Base-by-base conservation (phyloP, 1,140 invertebrate genomes). In the Metopolophium dirhodum region DNA sequence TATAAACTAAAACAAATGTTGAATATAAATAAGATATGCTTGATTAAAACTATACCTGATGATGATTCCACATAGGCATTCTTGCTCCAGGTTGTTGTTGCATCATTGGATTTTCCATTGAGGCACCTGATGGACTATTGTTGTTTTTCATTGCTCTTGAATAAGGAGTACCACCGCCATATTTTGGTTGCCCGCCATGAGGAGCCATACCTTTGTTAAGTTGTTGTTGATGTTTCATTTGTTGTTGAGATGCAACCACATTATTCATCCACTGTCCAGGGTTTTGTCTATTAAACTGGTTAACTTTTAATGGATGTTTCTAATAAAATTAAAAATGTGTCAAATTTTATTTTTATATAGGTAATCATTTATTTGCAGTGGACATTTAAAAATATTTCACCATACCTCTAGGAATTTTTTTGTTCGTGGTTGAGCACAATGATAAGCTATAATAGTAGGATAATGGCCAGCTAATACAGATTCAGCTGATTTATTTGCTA, bases 401-500 rank as follows among this genome's bases (percentile, higher is more conserved):
- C 1, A 49, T 95, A 98, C 98, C 96, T 99, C 98, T 61, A 99
- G 96, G 96, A 98, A 98, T 94, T 98, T 98, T 95, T 99, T 99
- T 83, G 99, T 99, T 94, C 97, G 97, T 45, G 98, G 98, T 95
- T 99, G 98, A 45, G 98, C 97, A 96, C 98, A 98, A 95, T 99
- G 99, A 95, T 98, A 99, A 8, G 98, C 98, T 94, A 99, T 98
- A 94, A 99, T 99, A 30, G 98, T 98, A 94, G 97, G 97, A 95
- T 97, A 99, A 94, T 98, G 97, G 30, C 98, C 98, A 94, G 97
- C 97, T 93, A 98, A 95, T 35, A 99, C 98, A 14, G 98, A 96
- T 94, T 99, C 98, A 3, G 99, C 98, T 26, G 98, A 98, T 95
- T 98, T 97, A 95, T 99, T 99, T 0, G 99, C 99, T 95, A 99